Evolutionary conservation across 2,888 invertebrate species (phyloP), one percentile per base, ranked within the genome.

Genomic region (Phasia obesa): DNA sequence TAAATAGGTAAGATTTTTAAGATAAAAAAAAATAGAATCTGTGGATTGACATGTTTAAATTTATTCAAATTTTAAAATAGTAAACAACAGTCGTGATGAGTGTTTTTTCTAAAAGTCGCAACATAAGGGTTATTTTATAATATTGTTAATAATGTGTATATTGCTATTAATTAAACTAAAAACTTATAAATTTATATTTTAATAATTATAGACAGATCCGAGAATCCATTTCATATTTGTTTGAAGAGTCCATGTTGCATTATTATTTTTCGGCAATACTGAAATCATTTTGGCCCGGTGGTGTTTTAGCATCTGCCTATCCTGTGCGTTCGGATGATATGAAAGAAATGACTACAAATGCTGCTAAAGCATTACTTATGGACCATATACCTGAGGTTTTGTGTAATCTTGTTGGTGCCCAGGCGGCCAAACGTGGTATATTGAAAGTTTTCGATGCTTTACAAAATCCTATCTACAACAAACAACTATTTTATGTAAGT

Each of bases 221-320:
- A 85, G 97, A 97, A 88, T 96, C 96, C 0, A 95, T 97, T 65
- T 94, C 95, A 31, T 97, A 97, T 95, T 92, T 97, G 86, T 96
- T 97, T 88, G 97, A 97, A 13, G 98, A 98, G 90, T 95, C 96
- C 83, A 97, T 97, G 97, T 90, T 98, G 78, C 95, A 97, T 88
- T 96, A 96, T 90, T 98, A 97, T 90, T 94, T 96, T 59, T 95
- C 96, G 77, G 93, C 95, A 31, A 94, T 97, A 82, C 93, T 96
- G 73, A 97, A 97, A 90, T 95, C 96, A 1, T 96, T 97, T 94
- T 98, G 97, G 97, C 97, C 97, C 0, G 95, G 96, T 69, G 97
- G 97, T 2, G 93, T 94, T n/a, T 91, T 96, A 0, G 94, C 94
- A 3, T 90, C 91, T 0, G 88, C 89, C 1, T 91, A 91, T 86